phyloP scores from a whole-genome alignment of 2,113 vertebrate genomes.

The Procavia capensis region DNA sequence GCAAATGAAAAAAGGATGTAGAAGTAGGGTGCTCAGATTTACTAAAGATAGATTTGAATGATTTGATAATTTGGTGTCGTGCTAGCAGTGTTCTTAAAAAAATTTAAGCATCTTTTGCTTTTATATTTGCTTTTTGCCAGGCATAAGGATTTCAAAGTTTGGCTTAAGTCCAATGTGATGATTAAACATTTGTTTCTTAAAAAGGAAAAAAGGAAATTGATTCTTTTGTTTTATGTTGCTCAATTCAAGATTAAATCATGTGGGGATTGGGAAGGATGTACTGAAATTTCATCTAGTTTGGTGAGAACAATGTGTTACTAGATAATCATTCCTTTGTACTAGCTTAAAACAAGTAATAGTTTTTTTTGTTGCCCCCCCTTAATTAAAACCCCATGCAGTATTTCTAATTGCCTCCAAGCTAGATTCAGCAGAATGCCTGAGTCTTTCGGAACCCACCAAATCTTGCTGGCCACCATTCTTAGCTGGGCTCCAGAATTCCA shows the following conservation, averaged over 20 bases:
- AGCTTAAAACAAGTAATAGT: constrained; percentile 73
- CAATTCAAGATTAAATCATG: constrained; percentile 76
- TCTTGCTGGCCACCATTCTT: constrained; percentile 60
- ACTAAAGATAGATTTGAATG: background rate
- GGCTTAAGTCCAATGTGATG: background rate
- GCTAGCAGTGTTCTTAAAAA: background rate
- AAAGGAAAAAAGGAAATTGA: constrained; percentile 55
- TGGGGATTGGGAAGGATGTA: constrained; percentile 28
- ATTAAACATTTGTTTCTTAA: constrained; percentile 68
- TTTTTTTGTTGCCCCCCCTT: constrained; percentile 79
- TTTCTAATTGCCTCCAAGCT: constrained; percentile 72
- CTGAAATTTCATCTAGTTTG: constrained; percentile 65
- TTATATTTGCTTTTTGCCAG: constrained; percentile 57
- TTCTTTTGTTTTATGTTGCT: constrained; percentile 69
- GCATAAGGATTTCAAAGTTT: constrained; percentile 40
- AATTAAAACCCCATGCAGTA: constrained; percentile 74
- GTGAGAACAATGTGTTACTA: constrained; percentile 68
- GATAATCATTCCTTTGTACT: constrained; percentile 77
- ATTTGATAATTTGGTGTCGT: background rate
- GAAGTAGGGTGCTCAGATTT: background rate
- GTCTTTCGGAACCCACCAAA: constrained; percentile 57
- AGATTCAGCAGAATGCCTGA: constrained; percentile 68
- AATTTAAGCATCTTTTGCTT: constrained; percentile 12
- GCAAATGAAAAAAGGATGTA: background rate
- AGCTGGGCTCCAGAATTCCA: constrained; percentile 55